A percentile compares a stretch with the other conserved stretches of the same genome.
Conservation (phyloP, 2,113 vertebrate genomes). For the Alligator mississippiensis region DNA sequence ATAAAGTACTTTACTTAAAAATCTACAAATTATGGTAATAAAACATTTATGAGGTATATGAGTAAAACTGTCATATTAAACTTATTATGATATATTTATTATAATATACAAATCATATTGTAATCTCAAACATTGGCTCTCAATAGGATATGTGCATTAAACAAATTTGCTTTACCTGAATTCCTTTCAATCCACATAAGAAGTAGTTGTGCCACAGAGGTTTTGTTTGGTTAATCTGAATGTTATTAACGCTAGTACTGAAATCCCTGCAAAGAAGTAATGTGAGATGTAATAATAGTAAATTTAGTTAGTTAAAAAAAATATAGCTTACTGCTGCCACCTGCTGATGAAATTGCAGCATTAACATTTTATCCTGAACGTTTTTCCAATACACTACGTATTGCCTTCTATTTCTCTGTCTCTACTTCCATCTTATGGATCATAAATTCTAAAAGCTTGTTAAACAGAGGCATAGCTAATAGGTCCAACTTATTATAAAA, state of each 20-base stretch:
- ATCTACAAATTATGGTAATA: not conserved
- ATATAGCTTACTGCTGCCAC: conserved; percentile 76
- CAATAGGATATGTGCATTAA: not conserved
- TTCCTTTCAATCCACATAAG: conserved; percentile 96
- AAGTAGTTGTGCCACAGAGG: conserved; percentile 97
- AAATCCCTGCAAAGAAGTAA: conserved; percentile 87
- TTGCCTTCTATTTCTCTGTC: not conserved
- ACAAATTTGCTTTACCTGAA: conserved; percentile 86
- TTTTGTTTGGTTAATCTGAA: conserved; percentile 89
- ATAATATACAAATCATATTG: not conserved
- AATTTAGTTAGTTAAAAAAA: not conserved
- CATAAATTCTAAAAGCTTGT: not conserved
- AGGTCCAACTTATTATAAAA: not conserved
- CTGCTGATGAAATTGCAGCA: conserved; percentile 67
- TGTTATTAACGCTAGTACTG: conserved; percentile 78
- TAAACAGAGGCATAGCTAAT: not conserved
- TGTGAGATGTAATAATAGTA: conserved; percentile 14
- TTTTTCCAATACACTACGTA: not conserved
- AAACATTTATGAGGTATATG: not conserved
- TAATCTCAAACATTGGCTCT: not conserved
- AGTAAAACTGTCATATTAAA: not conserved
- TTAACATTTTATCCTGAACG: not conserved
- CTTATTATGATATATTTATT: not conserved
- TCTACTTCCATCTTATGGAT: not conserved
- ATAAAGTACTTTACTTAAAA: not conserved